Base-by-base conservation (phyloP, 1,140 invertebrate species). In the Probaryconus sp. region DNA sequence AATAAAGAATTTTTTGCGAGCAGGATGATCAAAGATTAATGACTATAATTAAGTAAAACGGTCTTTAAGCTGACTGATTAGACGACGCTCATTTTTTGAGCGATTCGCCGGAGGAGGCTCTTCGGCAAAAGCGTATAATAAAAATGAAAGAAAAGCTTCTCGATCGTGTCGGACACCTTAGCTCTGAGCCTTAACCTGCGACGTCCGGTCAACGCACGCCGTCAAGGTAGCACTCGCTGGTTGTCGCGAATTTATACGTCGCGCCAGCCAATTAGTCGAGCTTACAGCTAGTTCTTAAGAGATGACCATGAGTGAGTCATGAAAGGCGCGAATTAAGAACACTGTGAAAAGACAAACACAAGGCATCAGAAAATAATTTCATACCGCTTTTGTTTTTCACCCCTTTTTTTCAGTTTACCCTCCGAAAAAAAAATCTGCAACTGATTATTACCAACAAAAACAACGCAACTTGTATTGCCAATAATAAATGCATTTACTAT, bases 161-260 rank as follows among this genome's bases (percentile, higher is more conserved):
- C 20, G 56, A 61, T 73, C 55, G 70, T 40, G 60, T 73, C 40
- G 63, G 55, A 51, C 71, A 65, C 63, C 28, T 63, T 40, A 38
- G 50, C 48, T 13, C n/a, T 20, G 58, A 61, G 60, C 55, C 69
- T 73, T 65, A 69, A 56, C 63, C 53, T 51, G 56, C 51, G 53
- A 43, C 35, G 68, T 69, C 60, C 61, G 70, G 53, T 77, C 76
- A 70, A 77, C 60, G 76, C 65, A 63, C 76, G 70, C 38, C 70
- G 76, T 72, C 75, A 73, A 77, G 75, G 69, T 77, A 72, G 69
- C 64, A 61, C 45, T 73, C 60, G 58, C 53, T 69, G 64, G 56
- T 77, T 63, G 74, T 72, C 68, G 69, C 74, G 69, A 77, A 77
- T 72, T 77, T 72, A 77, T 77, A 68, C 63, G 68, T 72, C 68